phyloP scores from a whole-genome alignment of 2,888 invertebrate genomes.

The Thecocarcelia acutangulata region DNA sequence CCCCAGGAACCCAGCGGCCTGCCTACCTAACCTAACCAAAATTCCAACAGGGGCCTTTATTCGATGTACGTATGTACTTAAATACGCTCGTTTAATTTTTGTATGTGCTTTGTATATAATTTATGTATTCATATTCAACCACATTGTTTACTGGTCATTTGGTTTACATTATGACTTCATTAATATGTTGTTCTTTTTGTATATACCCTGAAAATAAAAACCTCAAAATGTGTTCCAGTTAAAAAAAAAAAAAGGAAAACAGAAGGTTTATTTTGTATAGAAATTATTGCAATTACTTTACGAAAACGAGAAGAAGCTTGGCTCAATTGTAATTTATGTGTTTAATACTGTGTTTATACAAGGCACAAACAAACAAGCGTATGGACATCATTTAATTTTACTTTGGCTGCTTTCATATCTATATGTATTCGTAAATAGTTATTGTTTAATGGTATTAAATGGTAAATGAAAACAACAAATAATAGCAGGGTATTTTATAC shows the following conservation, averaged over 20 bases:
- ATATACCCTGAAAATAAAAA: slow-evolving; percentile 50
- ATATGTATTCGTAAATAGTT: too few species aligned
- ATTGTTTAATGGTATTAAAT: too few species aligned
- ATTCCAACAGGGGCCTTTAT: background rate
- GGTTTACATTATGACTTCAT: slow-evolving; percentile 59
- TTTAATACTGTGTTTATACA: too few species aligned
- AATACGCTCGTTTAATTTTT: background rate
- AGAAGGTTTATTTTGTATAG: background rate
- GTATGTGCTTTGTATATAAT: slow-evolving; percentile 5
- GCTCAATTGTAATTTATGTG: too few species aligned
- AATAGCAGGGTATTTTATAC: too few species aligned
- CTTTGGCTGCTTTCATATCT: too few species aligned
- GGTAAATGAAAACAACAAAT: too few species aligned
- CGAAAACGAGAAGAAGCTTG: too few species aligned
- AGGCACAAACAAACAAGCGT: background rate
- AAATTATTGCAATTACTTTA: slow-evolving; percentile 16
- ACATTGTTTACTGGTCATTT: slow-evolving; percentile 39
- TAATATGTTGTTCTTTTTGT: slow-evolving; percentile 54
- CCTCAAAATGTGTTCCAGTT: background rate
- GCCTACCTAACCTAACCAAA: too few species aligned
- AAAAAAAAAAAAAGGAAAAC: background rate
- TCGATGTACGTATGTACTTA: background rate
- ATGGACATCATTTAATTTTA: too few species aligned
- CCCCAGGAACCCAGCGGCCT: too few species aligned
- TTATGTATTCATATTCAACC: slow-evolving; percentile 15